Evolutionary conservation across 1,140 invertebrate species (phyloP), one percentile per base, ranked within the genome.

Genomic region (Drosophila pachea): DNA sequence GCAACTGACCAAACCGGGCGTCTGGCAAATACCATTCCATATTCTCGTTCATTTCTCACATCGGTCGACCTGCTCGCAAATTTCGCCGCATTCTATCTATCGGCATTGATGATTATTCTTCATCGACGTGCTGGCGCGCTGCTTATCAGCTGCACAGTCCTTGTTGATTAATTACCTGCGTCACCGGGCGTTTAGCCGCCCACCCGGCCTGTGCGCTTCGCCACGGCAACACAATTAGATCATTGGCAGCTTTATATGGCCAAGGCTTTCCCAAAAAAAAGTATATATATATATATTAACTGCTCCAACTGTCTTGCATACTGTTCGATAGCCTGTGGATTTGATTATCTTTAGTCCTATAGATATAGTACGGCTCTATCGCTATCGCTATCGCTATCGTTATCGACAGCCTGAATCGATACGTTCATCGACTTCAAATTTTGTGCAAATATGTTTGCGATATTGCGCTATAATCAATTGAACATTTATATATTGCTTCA

Each of bases 101-200:
- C 32, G 50, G 32, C 35, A 42, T 50, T 49, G 16, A 16, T 38
- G 42, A 22, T 38, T 50, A 31, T 22, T 50, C 35, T 38, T 32
- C 62, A 33, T 22, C 43, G 48, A 36, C 22, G 48, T 35, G 40
- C 7, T 45, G 14, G 14, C 43, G 0, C 4, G 7, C 12, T 22
- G 12, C 32, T 50, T 50, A 50, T 50, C 49, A 50, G 49, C 31
- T 12, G 3, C n/a, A 9, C 43, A 14, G n/a, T 59, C 14, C 50
- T 29, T 52, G 55, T 38, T 68, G 60, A 68, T 63, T 68, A 68
- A 67, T 67, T 67, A 36, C 31, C 16, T 31, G 4, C 7, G 55
- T 7, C 55, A 3, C 14, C 4, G 5, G 7, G 16, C 11, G n/a
- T n/a, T n/a, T n/a, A n/a, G n/a, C n/a, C n/a, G n/a, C n/a, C n/a